A percentile compares a stretch with the other conserved stretches of the same genome.
These are phyloP conservation scores for Zosterops pallidus DNA, from an alignment of 2,113 vertebrate species.

Conservation along the genomic window DNA sequence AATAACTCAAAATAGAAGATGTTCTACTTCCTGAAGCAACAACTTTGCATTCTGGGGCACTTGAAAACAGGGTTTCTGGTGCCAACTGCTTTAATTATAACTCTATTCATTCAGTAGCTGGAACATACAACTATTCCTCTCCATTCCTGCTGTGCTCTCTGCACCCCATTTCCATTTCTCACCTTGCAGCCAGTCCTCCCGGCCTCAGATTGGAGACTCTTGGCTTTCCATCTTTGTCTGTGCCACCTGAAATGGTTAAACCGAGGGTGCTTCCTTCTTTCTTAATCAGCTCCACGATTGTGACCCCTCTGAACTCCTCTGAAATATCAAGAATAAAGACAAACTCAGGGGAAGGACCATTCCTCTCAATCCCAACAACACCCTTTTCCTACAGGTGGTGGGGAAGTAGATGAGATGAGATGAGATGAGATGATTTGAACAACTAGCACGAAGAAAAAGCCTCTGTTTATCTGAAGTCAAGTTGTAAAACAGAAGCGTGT, in stretches of 20 bases:
- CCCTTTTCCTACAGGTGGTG: not conserved
- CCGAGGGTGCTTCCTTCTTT: conserved; percentile 94
- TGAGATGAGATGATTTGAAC: not conserved
- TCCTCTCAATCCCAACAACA: not conserved
- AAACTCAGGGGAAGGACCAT: not conserved
- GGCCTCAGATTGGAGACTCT: conserved; percentile 93
- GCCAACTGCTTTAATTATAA: conserved; percentile 2
- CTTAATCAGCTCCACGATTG: conserved; percentile 94
- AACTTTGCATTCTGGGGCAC: not conserved
- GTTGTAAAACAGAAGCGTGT: not conserved
- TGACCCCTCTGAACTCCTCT: conserved; percentile 93
- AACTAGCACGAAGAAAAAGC: not conserved
- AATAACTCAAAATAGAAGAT: conserved; percentile 27
- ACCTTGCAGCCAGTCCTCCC: conserved; percentile 95
- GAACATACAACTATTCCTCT: not conserved
- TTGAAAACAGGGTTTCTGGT: not conserved
- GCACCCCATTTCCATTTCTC: conserved; percentile 47
- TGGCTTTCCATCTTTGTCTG: conserved; percentile 95
- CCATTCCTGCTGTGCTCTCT: not conserved
- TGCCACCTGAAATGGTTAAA: conserved; percentile 95
- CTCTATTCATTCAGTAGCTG: not conserved
- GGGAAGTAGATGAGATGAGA: not conserved
- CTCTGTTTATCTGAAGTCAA: not conserved
- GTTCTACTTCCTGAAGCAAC: not conserved
- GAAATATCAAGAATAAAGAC: conserved; percentile 19